These are phyloP conservation scores for Gobio gobio DNA, from an alignment of 2,113 vertebrate genomes.

Conservation along the genomic window DNA sequence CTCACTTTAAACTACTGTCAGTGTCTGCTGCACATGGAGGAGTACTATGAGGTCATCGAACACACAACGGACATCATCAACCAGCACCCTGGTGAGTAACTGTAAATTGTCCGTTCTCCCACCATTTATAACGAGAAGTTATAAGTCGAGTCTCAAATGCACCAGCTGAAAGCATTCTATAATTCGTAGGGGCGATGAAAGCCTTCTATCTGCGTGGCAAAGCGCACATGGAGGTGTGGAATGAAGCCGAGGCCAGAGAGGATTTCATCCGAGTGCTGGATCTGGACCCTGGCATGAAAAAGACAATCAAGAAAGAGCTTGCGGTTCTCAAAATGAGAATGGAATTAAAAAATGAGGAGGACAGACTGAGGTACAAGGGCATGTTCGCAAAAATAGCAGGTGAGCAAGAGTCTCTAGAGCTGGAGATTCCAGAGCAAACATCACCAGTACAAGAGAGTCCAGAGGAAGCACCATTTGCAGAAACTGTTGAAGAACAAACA, in stretches of 20 bases:
- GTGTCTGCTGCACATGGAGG: slow-evolving; percentile 77
- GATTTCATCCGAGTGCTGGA: slow-evolving; percentile 84
- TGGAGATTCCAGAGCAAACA: neutral
- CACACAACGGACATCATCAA: slow-evolving; percentile 82
- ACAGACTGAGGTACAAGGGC: slow-evolving; percentile 78
- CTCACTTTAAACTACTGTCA: slow-evolving; percentile 82
- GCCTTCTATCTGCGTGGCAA: slow-evolving; percentile 86
- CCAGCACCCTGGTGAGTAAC: slow-evolving; percentile 76
- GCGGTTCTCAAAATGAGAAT: slow-evolving; percentile 78
- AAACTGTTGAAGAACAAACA: slow-evolving; percentile 1
- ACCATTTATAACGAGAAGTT: neutral
- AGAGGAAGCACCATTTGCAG: neutral
- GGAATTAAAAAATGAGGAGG: slow-evolving; percentile 84
- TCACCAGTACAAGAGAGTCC: neutral
- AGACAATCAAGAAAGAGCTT: slow-evolving; percentile 79
- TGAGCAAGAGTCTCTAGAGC: neutral
- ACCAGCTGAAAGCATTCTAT: neutral
- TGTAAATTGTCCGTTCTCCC: neutral
- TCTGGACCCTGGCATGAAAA: slow-evolving; percentile 81
- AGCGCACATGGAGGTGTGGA: slow-evolving; percentile 86
- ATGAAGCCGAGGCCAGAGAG: slow-evolving; percentile 78
- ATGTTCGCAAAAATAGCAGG: slow-evolving; percentile 71
- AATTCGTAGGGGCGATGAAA: slow-evolving; percentile 74
- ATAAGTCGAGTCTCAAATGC: neutral
- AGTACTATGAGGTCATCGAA: slow-evolving; percentile 82